Conservation (phyloP, 2,797 vertebrate genomes). For the Cossypha heuglini region DNA sequence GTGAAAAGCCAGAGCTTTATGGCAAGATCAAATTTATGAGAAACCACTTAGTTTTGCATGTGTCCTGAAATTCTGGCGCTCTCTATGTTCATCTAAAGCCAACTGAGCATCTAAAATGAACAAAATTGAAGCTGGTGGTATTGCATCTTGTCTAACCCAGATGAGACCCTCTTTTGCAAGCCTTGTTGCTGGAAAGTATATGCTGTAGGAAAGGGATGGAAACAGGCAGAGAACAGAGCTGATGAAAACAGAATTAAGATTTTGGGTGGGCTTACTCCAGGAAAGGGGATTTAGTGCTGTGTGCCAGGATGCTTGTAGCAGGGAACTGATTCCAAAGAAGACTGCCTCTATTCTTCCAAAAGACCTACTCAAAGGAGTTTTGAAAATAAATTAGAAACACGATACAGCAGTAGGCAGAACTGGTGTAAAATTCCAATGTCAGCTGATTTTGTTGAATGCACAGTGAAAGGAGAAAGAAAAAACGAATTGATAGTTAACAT, state of each 20-base stretch:
- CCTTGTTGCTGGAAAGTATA: neutral
- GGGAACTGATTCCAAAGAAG: neutral
- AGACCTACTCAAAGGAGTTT: neutral
- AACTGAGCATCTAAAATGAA: neutral
- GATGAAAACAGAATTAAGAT: neutral
- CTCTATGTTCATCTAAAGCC: neutral
- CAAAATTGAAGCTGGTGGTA: neutral
- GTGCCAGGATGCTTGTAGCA: neutral
- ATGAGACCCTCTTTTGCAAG: neutral
- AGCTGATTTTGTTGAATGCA: conserved; percentile 36
- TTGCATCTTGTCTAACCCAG: neutral
- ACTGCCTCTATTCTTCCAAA: conserved; percentile 9
- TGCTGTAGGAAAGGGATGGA: neutral
- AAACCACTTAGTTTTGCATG: neutral
- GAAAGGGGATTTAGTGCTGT: neutral
- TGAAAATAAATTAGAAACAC: conserved; percentile 46
- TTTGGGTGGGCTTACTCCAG: neutral
- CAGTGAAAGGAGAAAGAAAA: conserved; percentile 21
- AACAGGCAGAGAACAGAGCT: neutral
- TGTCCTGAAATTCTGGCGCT: neutral
- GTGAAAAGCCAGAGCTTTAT: neutral
- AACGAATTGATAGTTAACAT: conserved; percentile 27
- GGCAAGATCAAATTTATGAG: neutral
- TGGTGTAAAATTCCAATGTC: conserved; percentile 5
- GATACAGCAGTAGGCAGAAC: neutral